Percentiles rank a stretch among this genome's conserved stretches.
These are phyloP conservation scores for Drosophila santomea DNA, from an alignment of 1,140 invertebrate genomes.

Conservation along the genomic window DNA sequence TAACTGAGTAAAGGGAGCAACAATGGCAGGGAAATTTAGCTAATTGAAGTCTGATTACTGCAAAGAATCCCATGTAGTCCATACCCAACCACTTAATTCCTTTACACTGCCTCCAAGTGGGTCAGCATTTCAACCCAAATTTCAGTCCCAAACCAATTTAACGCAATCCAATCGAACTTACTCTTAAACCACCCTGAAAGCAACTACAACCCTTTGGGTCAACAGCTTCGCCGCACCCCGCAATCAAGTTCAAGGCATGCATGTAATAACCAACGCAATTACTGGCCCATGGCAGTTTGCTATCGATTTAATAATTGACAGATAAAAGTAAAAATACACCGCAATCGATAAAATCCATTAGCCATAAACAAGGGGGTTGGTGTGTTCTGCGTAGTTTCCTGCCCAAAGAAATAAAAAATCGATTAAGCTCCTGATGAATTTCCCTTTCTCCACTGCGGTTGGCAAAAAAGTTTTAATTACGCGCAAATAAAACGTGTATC, in stretches of 20 bases:
- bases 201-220: constrained; percentile 14
- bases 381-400: constrained; percentile 39
- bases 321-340: constrained; percentile 42
- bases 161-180: constrained; percentile 33
- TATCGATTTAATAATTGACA: constrained; percentile 72
- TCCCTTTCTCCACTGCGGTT: constrained; percentile 22
- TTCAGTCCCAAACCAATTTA: constrained; percentile 9
- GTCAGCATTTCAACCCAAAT: constrained; percentile 23
- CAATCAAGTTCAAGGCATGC: constrained; percentile 67
- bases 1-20: background rate
- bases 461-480: constrained; percentile 70
- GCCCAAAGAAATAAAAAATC: constrained; percentile 70
- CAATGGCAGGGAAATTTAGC: background rate
- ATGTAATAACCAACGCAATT: constrained; percentile 44
- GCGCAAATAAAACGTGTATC: constrained; percentile 32
- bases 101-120: constrained; percentile 12
- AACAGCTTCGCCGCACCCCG: constrained; percentile 4
- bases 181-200: constrained; percentile 27
- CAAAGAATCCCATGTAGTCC: background rate
- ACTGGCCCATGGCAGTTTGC: constrained; percentile 18
- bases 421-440: constrained; percentile 58
- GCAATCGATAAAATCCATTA: constrained; percentile 63
- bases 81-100: constrained; percentile 9
- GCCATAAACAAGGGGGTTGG: constrained; percentile 32
- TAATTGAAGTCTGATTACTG: constrained; percentile 69